Conservation (phyloP, 2,888 invertebrate genomes). For the Creontiades dilutus region DNA sequence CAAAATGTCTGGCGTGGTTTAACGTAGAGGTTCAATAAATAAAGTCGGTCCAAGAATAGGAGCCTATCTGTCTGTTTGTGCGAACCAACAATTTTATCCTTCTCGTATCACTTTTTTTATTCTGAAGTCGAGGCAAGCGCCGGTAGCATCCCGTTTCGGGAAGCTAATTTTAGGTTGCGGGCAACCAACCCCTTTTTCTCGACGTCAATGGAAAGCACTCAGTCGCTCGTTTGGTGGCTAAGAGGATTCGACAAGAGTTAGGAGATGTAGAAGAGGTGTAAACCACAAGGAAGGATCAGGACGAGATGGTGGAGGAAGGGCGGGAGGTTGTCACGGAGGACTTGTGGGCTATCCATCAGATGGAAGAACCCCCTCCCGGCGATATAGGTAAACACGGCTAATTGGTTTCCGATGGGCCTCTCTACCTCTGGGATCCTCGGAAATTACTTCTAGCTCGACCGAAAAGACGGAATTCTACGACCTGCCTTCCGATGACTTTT, state of each 20-base stretch:
- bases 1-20: no score
- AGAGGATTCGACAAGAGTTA: slow-evolving; percentile 61
- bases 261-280: background rate
- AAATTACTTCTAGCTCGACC: background rate
- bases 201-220: slow-evolving; percentile 52
- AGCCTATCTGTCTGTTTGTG: background rate
- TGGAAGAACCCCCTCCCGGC: background rate
- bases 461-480: background rate
- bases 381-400: slow-evolving; percentile 60
- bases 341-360: slow-evolving; percentile 55
- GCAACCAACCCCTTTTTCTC: slow-evolving; percentile 47
- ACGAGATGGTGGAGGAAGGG: background rate
- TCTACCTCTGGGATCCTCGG: background rate
- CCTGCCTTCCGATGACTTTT: background rate
- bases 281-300: background rate
- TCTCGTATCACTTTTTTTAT: background rate
- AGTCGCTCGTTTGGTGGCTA: slow-evolving; percentile 7
- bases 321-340: background rate
- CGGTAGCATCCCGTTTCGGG: background rate
- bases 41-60: background rate
- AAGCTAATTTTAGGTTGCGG: slow-evolving; percentile 38
- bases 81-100: background rate
- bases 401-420: slow-evolving; percentile 54
- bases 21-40: background rate
- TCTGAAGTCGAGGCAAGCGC: background rate